phyloP scores from a whole-genome alignment of 2,888 invertebrate species.

The Dryococelus australis region DNA sequence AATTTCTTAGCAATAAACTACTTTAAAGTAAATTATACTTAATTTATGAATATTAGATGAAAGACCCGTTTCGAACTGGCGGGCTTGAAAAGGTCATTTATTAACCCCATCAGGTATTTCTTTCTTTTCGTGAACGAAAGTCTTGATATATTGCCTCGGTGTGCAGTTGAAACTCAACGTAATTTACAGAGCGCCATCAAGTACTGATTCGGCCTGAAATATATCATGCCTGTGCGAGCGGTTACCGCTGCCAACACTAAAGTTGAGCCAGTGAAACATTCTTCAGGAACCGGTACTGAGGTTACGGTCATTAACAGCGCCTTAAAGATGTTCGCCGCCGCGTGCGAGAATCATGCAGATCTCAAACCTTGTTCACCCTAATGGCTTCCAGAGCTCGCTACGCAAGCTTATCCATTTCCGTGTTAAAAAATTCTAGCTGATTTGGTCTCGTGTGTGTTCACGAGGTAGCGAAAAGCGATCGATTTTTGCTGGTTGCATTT shows the following conservation, averaged over 20 bases:
- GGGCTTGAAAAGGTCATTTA: no score
- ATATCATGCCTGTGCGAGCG: neutral
- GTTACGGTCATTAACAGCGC: neutral
- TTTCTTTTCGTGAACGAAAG: neutral
- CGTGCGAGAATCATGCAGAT: neutral
- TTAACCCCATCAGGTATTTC: no score
- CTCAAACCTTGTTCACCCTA: neutral
- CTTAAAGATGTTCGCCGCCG: neutral
- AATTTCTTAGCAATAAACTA: no score
- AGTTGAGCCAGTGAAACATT: neutral
- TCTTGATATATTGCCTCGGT: neutral
- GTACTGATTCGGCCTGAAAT: neutral
- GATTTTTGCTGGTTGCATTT: no score
- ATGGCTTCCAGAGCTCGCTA: neutral
- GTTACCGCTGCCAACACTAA: neutral
- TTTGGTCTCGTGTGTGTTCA: no score
- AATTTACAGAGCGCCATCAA: neutral
- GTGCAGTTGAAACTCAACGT: neutral
- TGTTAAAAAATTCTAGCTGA: no score
- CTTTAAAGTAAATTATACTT: no score
- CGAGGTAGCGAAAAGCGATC: no score
- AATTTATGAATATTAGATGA: no score
- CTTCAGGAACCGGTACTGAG: neutral
- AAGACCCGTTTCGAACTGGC: no score
- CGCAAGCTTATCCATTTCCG: neutral